Evolutionary conservation across 1,140 invertebrate species (phyloP), one percentile per base, ranked within the genome.

Genomic region (Macrobrachium rosenbergii): DNA sequence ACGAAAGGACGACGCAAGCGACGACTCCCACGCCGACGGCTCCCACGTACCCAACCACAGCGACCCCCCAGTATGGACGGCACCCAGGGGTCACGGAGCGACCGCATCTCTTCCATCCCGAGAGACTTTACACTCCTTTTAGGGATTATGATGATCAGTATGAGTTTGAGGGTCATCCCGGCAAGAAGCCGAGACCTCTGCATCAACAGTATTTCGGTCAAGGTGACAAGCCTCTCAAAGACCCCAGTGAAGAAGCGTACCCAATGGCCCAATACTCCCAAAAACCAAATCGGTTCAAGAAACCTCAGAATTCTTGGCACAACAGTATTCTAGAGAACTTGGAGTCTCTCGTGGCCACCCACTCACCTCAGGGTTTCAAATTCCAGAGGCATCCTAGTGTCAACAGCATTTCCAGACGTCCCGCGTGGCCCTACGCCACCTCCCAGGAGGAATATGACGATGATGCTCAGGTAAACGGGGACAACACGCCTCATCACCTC

Each of bases 1-100:
- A 43, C n/a, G 5, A 64, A 8, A 45, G 43, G 37, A 63, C 59
- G 19, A 72, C 12, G 19, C 12, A 23, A 17, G 21, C 17, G 16
- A 86, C 83, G 5, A 82, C 28, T 64, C 17, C 52, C 0, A 10
- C 23, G 3, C 23, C 69, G 14, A 12, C 17, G 45, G 75, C 67
- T 62, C 67, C 78, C 10, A 60, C 58, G 2, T 87, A 87, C 69
- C 78, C 78, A 8, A 87, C 69, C 1, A 23, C 67, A 14, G 14
- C 43, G 14, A 81, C 77, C 8, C 78, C 85, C 12, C 85, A 87
- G 69, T 81, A 87, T 17, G 76, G 83, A 7, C 76, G 78, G 10
- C 69, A 87, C 14, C 69, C 85, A 2, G 78, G 85, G 21, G 77
- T 62, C 12, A 87, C 85, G 19, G 67, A 87, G 45, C 58, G 63